Evolutionary conservation across 1,140 invertebrate genomes (phyloP), one percentile per base, ranked within the genome.

Genomic region (Zaprionus ornatus): DNA sequence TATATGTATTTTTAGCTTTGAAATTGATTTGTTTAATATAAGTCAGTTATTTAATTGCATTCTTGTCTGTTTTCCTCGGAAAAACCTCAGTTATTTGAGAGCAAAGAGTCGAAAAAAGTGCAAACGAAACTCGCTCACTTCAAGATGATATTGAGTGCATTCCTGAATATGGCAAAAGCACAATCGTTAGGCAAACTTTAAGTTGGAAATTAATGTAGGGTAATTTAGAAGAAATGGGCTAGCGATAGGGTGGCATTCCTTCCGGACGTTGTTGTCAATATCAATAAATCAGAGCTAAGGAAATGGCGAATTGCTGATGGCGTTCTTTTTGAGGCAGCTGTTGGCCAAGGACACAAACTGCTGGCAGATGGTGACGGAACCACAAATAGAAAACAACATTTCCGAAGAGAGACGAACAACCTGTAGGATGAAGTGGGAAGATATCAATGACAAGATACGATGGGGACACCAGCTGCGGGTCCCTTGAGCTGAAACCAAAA

Each of bases 271-370:
- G 40, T 54, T 73, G 54, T 67, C 70, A 52, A 67, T 60, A 68
- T 42, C 25, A 35, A 68, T 73, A 73, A 73, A 68, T 73, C 71
- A 68, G 42, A 15, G 48, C 35, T 12, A 17, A 66, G 45, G 69
- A 45, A 35, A 64, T 71, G 37, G 29, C 27, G 45, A 50, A 50
- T 50, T 56, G 40, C 50, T 27, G 45, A 73, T 56, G 50, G 32
- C 50, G 7, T 29, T 52, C n/a, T 52, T 57, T 66, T 19, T 48
- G 50, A 17, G 40, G 21, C 23, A 54, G 21, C 25, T 29, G 35
- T 27, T 52, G 13, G 9, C 9, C 52, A 55, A 64, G 61, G 9
- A 48, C 17, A 29, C 12, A 35, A 52, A 56, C 37, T 73, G 70
- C 29, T 50, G 63, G 62, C 42, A 60, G 55, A 23, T 40, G 42